Conservation (phyloP, 2,797 vertebrate species). For the Gymnoscopelus braueri region DNA sequence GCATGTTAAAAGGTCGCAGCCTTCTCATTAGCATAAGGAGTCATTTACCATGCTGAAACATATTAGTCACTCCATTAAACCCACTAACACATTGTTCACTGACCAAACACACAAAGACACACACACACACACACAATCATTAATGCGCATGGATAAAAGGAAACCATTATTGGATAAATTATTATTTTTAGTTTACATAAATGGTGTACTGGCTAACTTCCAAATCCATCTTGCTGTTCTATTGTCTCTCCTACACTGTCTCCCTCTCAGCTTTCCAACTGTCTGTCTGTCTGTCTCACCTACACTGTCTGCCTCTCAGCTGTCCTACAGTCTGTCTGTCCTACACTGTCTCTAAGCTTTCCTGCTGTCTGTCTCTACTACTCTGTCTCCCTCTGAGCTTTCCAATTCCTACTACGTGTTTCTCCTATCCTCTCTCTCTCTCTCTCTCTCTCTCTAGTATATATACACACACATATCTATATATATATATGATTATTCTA, state of each 20-base stretch:
- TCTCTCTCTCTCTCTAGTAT: not conserved
- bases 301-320: not conserved
- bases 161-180: too few relatives aligned
- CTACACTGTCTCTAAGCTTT: not conserved
- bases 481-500: too few relatives aligned
- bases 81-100: conserved; percentile 46
- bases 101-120: conserved; percentile 31
- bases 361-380: not conserved
- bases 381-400: not conserved
- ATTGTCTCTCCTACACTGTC: not conserved
- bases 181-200: too few relatives aligned
- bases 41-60: conserved; percentile 53
- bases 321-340: too few relatives aligned
- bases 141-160: too few relatives aligned
- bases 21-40: conserved; percentile 44
- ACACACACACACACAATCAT: conserved; percentile 28
- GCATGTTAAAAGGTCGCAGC: conserved; percentile 59
- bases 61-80: conserved; percentile 54
- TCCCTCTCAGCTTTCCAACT: not conserved
- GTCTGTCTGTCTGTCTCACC: not conserved
- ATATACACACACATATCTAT: too few relatives aligned
- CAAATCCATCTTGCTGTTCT: too few relatives aligned
- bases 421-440: not conserved
- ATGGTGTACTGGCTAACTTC: too few relatives aligned
- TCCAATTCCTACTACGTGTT: too few relatives aligned